phyloP scores from a whole-genome alignment of 2,113 vertebrate species.

The Antechinus flavipes region DNA sequence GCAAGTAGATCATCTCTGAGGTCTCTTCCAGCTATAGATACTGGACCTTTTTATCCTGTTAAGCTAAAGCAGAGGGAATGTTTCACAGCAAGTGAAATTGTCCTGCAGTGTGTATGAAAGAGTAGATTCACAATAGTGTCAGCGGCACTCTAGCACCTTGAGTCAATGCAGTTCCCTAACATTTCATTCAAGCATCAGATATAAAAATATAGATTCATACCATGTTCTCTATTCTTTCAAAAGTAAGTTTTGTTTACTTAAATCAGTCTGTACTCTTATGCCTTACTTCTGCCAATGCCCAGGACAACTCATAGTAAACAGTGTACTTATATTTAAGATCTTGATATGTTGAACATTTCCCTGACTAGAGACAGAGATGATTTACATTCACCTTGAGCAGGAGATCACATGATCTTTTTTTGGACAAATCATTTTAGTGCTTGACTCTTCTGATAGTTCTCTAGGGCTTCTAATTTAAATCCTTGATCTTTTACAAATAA shows the following conservation, averaged over 20 bases:
- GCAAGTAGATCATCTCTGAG: background rate
- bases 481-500: background rate
- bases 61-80: background rate
- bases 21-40: background rate
- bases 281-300: background rate
- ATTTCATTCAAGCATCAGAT: background rate
- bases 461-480: background rate
- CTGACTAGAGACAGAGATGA: background rate
- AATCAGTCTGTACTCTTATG: background rate
- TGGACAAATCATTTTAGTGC: background rate
- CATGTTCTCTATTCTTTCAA: background rate
- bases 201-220: background rate
- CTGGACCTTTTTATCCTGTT: background rate
- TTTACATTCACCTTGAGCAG: background rate
- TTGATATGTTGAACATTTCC: background rate
- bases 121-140: background rate
- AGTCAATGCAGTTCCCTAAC: background rate
- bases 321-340: background rate
- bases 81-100: background rate
- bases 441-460: background rate
- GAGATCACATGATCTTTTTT: background rate
- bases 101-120: background rate
- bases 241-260: background rate
- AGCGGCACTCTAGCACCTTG: background rate
- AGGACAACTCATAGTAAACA: background rate